phyloP scores from a whole-genome alignment of 92 coral and sea anemone species.

The Montipora capitata region DNA sequence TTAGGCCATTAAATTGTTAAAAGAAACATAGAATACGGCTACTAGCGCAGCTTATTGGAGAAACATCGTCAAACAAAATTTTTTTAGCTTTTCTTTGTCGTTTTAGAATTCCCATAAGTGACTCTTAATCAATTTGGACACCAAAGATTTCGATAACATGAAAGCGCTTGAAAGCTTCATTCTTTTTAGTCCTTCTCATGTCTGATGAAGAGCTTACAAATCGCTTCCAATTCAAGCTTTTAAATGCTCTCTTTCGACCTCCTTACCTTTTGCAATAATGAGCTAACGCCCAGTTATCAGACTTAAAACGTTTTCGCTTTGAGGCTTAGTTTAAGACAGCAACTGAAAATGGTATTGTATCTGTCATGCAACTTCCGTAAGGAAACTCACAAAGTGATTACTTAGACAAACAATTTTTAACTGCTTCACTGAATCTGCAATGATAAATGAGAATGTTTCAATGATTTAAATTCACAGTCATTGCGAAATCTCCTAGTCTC shows the following conservation, averaged over 20 bases:
- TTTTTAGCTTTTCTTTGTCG: background rate
- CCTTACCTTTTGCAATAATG: background rate
- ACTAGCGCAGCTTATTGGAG: background rate
- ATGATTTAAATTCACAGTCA: too few relatives aligned
- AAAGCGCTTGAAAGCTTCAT: background rate
- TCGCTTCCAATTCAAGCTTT: background rate
- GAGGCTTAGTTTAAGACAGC: too few relatives aligned
- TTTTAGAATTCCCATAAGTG: too few relatives aligned
- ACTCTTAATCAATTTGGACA: background rate
- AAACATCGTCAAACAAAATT: background rate
- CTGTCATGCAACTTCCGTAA: too few relatives aligned
- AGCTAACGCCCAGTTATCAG: too few relatives aligned
- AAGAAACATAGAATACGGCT: background rate
- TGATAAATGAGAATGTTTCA: too few relatives aligned
- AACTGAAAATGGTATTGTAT: too few relatives aligned
- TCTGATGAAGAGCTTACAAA: background rate
- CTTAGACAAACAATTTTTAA: too few relatives aligned
- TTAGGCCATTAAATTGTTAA: too few relatives aligned
- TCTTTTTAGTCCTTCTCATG: conserved; percentile 3
- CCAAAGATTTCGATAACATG: conserved; percentile 4
- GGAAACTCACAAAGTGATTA: too few relatives aligned
- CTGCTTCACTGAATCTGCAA: too few relatives aligned
- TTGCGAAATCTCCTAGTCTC: too few relatives aligned
- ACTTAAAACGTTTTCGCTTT: background rate
- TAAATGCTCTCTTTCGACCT: background rate